phyloP scores from a whole-genome alignment of 2,113 vertebrate species.

The Sula dactylatra region DNA sequence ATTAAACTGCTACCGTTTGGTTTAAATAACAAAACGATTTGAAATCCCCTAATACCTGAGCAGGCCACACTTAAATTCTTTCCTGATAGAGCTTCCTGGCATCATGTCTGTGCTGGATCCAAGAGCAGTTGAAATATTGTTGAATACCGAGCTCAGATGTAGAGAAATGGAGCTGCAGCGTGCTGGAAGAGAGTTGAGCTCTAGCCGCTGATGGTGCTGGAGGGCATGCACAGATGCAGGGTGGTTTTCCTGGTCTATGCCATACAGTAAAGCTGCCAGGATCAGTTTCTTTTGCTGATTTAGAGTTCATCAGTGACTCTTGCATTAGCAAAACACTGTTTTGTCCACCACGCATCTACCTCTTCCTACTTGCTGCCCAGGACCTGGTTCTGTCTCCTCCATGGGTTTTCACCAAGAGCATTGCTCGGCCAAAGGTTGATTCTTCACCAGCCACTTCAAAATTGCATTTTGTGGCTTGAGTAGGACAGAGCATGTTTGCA shows the following conservation, averaged over 20 bases:
- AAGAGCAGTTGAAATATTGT: not conserved
- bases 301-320: not conserved
- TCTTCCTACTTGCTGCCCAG: not conserved
- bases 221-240: not conserved
- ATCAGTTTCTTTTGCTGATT: not conserved
- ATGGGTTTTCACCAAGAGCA: not conserved
- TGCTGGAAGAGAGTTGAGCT: not conserved
- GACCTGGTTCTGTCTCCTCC: not conserved
- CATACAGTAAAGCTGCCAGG: not conserved
- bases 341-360: not conserved
- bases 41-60: not conserved
- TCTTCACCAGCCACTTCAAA: not conserved
- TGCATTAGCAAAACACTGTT: not conserved
- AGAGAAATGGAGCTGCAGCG: not conserved
- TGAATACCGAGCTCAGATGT: not conserved
- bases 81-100: not conserved
- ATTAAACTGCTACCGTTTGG: not conserved
- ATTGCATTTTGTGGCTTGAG: not conserved
- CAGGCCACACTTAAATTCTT: not conserved
- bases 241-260: not conserved
- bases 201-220: rapidly evolving
- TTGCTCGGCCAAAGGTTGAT: not conserved
- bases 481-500: not conserved
- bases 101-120: not conserved
- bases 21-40: not conserved